These are phyloP conservation scores for Drosophila limbata DNA, from an alignment of 2,888 invertebrate species.

Conservation along the genomic window DNA sequence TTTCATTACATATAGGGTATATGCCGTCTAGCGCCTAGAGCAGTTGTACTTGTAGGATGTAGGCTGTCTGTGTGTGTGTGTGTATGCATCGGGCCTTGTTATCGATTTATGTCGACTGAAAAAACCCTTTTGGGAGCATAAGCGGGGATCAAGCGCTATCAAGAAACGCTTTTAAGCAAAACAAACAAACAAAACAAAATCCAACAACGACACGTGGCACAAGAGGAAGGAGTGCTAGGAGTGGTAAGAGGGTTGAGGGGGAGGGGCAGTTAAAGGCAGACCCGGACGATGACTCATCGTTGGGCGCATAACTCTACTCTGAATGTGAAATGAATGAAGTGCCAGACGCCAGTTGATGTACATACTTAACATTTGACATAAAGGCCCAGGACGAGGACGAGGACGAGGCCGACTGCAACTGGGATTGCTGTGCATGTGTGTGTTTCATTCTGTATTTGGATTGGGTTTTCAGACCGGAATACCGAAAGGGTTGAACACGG, in stretches of 20 bases:
- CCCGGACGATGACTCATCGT: slow-evolving; percentile 66
- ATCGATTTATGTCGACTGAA: slow-evolving; percentile 31
- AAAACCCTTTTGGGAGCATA: slow-evolving; percentile 35
- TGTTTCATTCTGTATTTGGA: slow-evolving; percentile 12
- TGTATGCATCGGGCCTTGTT: neutral
- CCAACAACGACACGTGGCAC: slow-evolving; percentile 58
- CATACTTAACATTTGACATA: slow-evolving; percentile 74
- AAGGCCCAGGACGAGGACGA: slow-evolving; percentile 20
- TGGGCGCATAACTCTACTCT: slow-evolving; percentile 53
- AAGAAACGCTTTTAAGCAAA: slow-evolving; percentile 67
- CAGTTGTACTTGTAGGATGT: neutral
- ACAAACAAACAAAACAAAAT: slow-evolving; percentile 55
- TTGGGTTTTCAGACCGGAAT: slow-evolving; percentile 21
- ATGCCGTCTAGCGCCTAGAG: slow-evolving; percentile 3
- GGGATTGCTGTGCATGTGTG: slow-evolving; percentile 27
- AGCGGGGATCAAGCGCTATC: slow-evolving; percentile 51
- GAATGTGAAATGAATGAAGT: slow-evolving; percentile 43
- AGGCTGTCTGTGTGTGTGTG: neutral
- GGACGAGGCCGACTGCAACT: slow-evolving; percentile 10
- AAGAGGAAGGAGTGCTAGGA: neutral
- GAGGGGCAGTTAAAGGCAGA: neutral
- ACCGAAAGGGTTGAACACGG: slow-evolving; percentile 41
- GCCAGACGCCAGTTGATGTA: slow-evolving; percentile 29
- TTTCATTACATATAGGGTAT: slow-evolving; percentile 3
- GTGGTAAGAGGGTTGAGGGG: neutral